Conservation (phyloP, 2,113 vertebrate species). For the Anguilla japonica region DNA sequence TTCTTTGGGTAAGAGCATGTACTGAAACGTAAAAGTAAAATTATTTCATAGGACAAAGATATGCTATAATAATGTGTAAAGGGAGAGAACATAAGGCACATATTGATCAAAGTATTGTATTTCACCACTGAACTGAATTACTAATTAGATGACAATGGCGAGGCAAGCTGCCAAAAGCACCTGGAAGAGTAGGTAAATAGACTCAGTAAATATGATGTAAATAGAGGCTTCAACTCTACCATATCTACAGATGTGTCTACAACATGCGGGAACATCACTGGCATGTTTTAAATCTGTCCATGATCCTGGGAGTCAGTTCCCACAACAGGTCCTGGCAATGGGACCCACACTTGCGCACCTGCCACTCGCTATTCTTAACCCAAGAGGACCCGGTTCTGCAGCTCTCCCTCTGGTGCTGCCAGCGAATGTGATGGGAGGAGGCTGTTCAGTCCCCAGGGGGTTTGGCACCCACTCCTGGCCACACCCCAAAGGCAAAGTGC, state of each 20-base stretch:
- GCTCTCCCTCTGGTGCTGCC: not conserved
- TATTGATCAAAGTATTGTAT: too few species aligned
- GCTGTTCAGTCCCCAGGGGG: not conserved
- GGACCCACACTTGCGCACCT: slow-evolving; percentile 25
- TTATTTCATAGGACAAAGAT: too few species aligned
- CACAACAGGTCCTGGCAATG: slow-evolving; percentile 26
- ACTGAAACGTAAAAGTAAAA: not conserved
- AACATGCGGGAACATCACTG: not conserved
- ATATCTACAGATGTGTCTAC: not conserved
- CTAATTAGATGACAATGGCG: too few species aligned
- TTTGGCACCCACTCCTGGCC: not conserved
- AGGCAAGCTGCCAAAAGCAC: too few species aligned
- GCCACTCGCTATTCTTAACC: slow-evolving; percentile 26
- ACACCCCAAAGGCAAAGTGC: not conserved
- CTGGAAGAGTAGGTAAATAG: too few species aligned
- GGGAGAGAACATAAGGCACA: too few species aligned
- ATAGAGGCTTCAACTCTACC: not conserved
- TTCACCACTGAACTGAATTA: too few species aligned
- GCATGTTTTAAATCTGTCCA: not conserved
- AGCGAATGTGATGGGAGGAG: not conserved
- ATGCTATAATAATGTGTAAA: too few species aligned
- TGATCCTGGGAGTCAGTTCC: slow-evolving; percentile 8
- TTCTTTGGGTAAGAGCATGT: not conserved
- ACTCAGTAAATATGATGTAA: too few species aligned
- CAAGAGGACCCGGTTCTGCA: slow-evolving; percentile 7